Conservation (phyloP, 2,113 vertebrate species). For the Pelecanus crispus region DNA sequence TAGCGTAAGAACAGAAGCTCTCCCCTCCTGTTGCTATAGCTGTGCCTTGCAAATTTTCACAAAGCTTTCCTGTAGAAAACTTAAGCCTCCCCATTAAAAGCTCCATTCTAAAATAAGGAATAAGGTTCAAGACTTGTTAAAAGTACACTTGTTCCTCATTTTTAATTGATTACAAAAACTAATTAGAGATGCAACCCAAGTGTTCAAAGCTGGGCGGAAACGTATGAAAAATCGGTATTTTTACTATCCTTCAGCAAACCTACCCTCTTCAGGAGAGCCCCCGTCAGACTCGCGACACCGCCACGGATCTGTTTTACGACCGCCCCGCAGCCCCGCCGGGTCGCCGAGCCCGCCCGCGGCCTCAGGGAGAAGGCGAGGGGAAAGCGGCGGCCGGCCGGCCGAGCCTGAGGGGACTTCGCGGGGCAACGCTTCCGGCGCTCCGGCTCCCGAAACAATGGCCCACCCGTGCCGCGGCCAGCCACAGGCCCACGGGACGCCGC, state of each 20-base stretch:
- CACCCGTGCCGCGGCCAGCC: not conserved
- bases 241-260: rapidly evolving
- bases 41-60: not conserved
- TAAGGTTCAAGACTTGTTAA: not conserved
- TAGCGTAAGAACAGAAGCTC: rapidly evolving
- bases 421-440: too few species aligned
- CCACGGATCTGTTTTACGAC: rapidly evolving
- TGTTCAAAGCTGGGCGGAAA: not conserved
- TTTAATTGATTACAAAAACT: not conserved
- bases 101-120: not conserved
- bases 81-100: rapidly evolving
- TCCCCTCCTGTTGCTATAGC: not conserved
- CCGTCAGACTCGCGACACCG: rapidly evolving
- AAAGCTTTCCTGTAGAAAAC: not conserved
- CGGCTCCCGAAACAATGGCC: rapidly evolving
- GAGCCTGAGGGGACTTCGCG: rapidly evolving
- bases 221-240: rapidly evolving
- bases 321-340: not conserved
- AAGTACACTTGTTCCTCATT: not conserved
- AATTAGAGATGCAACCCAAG: not conserved
- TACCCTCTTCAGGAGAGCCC: not conserved
- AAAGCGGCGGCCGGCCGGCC: too few species aligned
- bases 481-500: rapidly evolving
- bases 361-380: not conserved
- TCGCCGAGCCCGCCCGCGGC: not conserved